Evolutionary conservation across 1,140 invertebrate genomes (phyloP), one percentile per base, ranked within the genome.

Genomic region (Tenebrio molitor): DNA sequence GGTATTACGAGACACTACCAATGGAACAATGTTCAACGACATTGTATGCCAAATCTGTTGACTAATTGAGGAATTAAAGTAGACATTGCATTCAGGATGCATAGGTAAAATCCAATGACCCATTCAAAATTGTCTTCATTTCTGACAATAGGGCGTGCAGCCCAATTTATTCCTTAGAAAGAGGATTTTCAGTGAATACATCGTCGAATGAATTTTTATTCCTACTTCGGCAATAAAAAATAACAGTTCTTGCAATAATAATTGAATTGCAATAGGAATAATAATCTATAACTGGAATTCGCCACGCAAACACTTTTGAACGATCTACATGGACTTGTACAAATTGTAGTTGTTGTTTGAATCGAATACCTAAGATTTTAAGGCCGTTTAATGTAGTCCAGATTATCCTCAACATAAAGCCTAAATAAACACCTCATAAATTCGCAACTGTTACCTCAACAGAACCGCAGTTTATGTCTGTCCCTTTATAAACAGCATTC

Each of bases 51-150:
- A 23, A 46, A 66, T 66, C 39, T 66, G 64, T 66, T 66, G 64
- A 66, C 64, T 66, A 66, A 66, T 66, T 66, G 64, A 25, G 34
- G 34, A 42, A 66, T 66, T 66, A 66, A 66, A 33, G 64, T 41
- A 42, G 50, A 29, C 50, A 58, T 25, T 58, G 50, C 50, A 58
- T 58, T 58, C 50, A 34, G 50, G 50, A 58, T 58, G 50, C 50
- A 29, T 58, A 29, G 23, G 50, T 58, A 58, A 58, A 58, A 29
- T 34, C 23, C 23, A 39, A 12, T 12, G 50, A 58, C 23, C 50
- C 50, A 23, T 58, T 10, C 44, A 23, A 23, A 12, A 19, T 50
- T 29, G 23, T 58, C 50, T 58, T 58, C 23, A 58, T 29, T 58
- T 29, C 21, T 10, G 23, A 50, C 23, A 50, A 50, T 41, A 12